These are phyloP conservation scores for Zygogramma bicolorata DNA, from an alignment of 2,888 invertebrate species.

Conservation along the genomic window DNA sequence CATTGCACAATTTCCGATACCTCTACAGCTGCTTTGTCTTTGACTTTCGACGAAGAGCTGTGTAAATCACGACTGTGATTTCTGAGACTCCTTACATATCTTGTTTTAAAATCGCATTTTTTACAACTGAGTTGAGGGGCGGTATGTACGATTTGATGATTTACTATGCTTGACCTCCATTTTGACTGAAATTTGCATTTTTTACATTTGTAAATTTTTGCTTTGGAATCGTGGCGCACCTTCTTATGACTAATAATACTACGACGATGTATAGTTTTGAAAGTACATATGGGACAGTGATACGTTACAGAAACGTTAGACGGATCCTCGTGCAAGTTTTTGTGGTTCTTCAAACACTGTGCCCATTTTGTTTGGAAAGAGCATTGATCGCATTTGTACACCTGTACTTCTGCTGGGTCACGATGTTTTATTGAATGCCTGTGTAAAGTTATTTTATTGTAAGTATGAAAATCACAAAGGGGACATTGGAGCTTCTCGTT, in stretches of 20 bases:
- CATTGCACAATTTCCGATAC: background rate
- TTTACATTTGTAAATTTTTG: background rate
- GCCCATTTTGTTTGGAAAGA: conserved; percentile 6
- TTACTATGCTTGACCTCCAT: background rate
- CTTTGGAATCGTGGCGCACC: background rate
- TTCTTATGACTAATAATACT: background rate
- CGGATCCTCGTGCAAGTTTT: background rate
- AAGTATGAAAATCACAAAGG: background rate
- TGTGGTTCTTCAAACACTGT: background rate
- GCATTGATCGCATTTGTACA: conserved; percentile 5
- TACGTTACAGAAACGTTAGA: background rate
- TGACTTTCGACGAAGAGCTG: background rate
- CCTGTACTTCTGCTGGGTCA: background rate
- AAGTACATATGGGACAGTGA: background rate
- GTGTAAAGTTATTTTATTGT: background rate
- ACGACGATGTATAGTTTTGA: background rate
- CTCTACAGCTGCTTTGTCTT: background rate
- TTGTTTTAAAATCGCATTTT: background rate
- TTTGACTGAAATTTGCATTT: background rate
- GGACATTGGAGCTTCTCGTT: background rate
- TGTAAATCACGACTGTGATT: conserved; percentile 5
- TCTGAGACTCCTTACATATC: background rate
- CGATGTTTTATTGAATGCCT: background rate
- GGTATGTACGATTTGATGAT: background rate
- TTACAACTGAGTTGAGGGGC: background rate